These are phyloP conservation scores for Alosa alosa DNA, from an alignment of 2,113 vertebrate genomes.

Conservation along the genomic window DNA sequence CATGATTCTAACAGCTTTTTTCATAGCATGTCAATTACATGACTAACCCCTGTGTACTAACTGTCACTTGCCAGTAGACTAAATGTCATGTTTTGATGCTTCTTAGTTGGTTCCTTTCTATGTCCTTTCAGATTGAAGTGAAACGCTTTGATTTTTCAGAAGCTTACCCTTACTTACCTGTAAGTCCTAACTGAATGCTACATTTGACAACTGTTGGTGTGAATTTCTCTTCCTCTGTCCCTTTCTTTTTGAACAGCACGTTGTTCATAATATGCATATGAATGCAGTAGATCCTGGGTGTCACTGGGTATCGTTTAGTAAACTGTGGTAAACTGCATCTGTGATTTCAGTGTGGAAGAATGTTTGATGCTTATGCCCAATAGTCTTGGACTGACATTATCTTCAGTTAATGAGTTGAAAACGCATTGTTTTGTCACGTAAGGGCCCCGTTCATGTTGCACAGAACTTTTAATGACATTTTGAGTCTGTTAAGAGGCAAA, in stretches of 20 bases:
- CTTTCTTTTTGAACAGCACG: neutral
- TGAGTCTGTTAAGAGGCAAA: no score
- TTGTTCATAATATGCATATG: no score
- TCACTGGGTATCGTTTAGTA: no score
- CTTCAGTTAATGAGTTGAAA: no score
- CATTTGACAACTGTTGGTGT: constrained; percentile 19
- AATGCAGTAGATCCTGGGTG: no score
- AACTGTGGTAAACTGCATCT: no score
- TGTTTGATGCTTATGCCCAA: no score
- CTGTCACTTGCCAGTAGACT: neutral
- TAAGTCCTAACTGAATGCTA: constrained; percentile 54
- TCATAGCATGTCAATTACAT: neutral
- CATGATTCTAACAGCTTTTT: neutral
- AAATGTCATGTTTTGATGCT: constrained; percentile 29
- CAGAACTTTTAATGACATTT: no score
- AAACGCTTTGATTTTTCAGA: constrained; percentile 65
- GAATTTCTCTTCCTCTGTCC: neutral
- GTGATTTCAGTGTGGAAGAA: no score
- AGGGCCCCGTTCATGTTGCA: no score
- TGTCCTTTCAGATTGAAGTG: constrained; percentile 62
- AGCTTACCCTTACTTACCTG: constrained; percentile 49
- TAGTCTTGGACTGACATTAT: no score
- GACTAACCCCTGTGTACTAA: neutral
- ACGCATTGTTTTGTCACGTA: no score
- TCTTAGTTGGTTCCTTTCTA: constrained; percentile 42